Evolutionary conservation across 2,113 vertebrate species (phyloP).

Genomic region (sheep (Ovis aries)): ARS-UI_Ramb_v3.0 NC_056064.1:22558001-22558500

Average conservation of each 20-base stretch:
- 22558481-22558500: neutral
- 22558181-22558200: neutral
- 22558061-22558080: neutral
- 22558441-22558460: neutral
- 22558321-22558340: neutral
- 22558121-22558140: neutral
- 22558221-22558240: neutral
- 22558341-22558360: neutral
- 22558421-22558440: neutral
- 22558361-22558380: neutral
- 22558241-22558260: neutral
- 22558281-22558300: neutral
- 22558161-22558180: neutral
- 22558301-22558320: neutral
- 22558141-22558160: neutral
- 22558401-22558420: neutral
- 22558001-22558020: neutral
- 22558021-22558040: neutral
- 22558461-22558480: neutral
- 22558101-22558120: slow-evolving; percentile 1
- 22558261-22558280: neutral
- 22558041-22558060: neutral
- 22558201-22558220: neutral
- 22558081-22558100: neutral
- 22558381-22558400: neutral